Percentiles rank a stretch among this genome's conserved stretches.
phyloP scores from a whole-genome alignment of 2,888 invertebrate species.

The Belgica antarctica region DNA sequence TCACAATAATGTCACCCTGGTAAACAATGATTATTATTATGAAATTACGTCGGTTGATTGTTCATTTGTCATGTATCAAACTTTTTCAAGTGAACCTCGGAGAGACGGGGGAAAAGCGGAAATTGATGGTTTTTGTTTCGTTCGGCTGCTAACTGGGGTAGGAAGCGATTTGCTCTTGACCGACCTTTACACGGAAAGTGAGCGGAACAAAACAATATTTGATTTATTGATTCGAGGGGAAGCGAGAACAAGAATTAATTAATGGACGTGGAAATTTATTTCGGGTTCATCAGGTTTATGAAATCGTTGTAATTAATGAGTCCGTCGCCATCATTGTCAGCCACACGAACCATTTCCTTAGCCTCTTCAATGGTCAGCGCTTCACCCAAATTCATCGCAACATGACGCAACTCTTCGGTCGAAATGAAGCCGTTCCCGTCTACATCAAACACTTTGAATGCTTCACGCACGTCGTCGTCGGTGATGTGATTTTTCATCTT shows the following conservation, averaged over 20 bases:
- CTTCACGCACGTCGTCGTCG: constrained; percentile 98
- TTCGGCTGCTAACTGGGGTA: not conserved
- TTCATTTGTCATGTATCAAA: constrained; percentile 38
- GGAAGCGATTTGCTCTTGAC: not conserved
- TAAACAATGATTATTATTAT: constrained; percentile 40
- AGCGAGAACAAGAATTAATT: not conserved
- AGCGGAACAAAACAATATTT: not conserved
- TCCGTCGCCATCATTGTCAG: constrained; percentile 98
- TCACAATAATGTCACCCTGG: not conserved
- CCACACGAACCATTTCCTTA: constrained; percentile 98
- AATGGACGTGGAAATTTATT: constrained; percentile 24
- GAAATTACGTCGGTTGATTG: constrained; percentile 40
- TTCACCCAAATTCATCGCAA: constrained; percentile 99
- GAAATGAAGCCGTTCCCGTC: constrained; percentile 99
- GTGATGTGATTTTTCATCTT: constrained; percentile 99
- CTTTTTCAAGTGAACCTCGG: not conserved
- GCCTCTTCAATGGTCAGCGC: constrained; percentile 99
- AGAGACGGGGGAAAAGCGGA: not conserved
- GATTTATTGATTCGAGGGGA: constrained; percentile 1
- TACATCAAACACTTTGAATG: constrained; percentile 98
- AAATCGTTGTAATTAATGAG: constrained; percentile 67
- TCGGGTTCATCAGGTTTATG: constrained; percentile 25
- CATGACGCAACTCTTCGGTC: constrained; percentile 96
- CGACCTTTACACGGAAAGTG: no score
- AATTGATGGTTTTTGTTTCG: not conserved